phyloP scores from a whole-genome alignment of 2,797 vertebrate species.

The Orientallactaga sibirica region DNA sequence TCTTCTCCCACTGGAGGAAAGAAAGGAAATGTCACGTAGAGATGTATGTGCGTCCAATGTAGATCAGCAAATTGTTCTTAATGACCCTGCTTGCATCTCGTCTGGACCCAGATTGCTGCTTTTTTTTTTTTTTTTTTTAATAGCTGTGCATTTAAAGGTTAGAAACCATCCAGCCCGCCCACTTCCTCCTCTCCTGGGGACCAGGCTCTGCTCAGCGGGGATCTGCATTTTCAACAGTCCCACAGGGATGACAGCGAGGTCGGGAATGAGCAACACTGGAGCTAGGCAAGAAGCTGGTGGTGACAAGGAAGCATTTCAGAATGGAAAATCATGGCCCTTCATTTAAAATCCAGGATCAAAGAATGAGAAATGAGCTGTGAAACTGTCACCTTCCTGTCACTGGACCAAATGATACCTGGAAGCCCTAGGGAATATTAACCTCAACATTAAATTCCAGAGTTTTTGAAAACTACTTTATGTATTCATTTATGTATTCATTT shows the following conservation, averaged over 20 bases:
- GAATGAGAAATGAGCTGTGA: constrained; percentile 56
- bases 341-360: background rate
- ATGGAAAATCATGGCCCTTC: constrained; percentile 52
- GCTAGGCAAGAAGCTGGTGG: constrained; percentile 54
- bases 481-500: too few species aligned
- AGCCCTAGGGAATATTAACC: background rate
- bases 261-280: constrained; percentile 63
- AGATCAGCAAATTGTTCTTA: constrained; percentile 1
- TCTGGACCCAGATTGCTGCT: background rate
- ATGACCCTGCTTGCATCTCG: constrained; percentile 58
- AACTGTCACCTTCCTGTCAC: constrained; percentile 36
- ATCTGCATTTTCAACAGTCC: constrained; percentile 64
- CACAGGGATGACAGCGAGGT: constrained; percentile 62
- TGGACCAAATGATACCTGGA: constrained; percentile 14
- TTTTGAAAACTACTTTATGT: too few species aligned
- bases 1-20: background rate
- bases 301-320: constrained; percentile 54
- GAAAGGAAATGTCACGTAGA: constrained; percentile 53
- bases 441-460: background rate
- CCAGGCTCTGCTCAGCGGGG: constrained; percentile 50
- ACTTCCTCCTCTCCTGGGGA: constrained; percentile 57
- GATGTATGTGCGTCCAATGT: constrained; percentile 25
- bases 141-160: constrained; percentile 59
- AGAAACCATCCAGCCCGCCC: constrained; percentile 40
- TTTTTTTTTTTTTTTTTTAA: constrained; percentile 76